Evolutionary conservation across 2,888 invertebrate genomes (phyloP).

Genomic region (Acleris cristana): DNA sequence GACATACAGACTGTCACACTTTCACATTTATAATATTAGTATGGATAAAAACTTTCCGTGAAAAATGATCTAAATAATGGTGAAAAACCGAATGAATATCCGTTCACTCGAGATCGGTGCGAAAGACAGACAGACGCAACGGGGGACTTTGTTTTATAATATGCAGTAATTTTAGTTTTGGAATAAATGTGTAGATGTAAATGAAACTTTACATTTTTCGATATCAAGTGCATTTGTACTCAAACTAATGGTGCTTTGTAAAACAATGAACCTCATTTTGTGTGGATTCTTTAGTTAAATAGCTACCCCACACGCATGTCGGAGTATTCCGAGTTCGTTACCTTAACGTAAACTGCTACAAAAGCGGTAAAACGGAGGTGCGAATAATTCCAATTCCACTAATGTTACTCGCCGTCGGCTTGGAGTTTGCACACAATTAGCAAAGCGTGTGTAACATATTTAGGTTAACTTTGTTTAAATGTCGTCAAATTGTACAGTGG

Average conservation of each 20-base stretch:
- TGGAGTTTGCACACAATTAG: conserved; percentile 48
- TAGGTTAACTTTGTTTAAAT: conserved; percentile 2
- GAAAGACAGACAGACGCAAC: too few species aligned
- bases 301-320: neutral
- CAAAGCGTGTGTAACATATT: conserved; percentile 43
- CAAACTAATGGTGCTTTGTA: neutral
- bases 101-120: too few species aligned
- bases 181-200: too few species aligned
- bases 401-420: conserved; percentile 44
- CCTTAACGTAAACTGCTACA: conserved; percentile 23
- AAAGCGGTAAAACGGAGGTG: conserved; percentile 21
- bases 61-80: too few species aligned
- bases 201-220: too few species aligned
- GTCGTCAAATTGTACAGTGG: too few species aligned
- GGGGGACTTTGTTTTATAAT: too few species aligned
- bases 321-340: conserved; percentile 13
- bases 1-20: too few species aligned
- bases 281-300: conserved; percentile 3
- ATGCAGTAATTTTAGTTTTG: too few species aligned
- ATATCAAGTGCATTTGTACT: neutral
- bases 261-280: neutral
- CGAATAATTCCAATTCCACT: conserved; percentile 42
- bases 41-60: too few species aligned
- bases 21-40: too few species aligned
- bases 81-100: too few species aligned